Evolutionary conservation across 2,888 invertebrate species (phyloP).

Genomic region (Drosophila melanocephala): DNA sequence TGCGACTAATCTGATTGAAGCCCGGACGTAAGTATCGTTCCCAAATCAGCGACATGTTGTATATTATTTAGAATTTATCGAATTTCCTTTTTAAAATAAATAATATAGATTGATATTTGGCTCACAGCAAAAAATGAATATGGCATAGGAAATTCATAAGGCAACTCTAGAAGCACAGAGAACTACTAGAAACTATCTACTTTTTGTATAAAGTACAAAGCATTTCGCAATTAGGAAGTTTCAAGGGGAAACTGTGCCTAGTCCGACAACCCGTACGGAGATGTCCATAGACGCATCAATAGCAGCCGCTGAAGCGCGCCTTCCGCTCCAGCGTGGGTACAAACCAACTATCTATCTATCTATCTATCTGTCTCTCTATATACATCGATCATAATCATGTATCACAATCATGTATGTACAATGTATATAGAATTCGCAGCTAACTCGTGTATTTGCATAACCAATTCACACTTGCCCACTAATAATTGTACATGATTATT

Average conservation of each 20-base stretch:
- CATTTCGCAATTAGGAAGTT: slow-evolving; percentile 66
- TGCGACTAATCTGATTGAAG: slow-evolving; percentile 14
- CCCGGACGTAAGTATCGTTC: slow-evolving; percentile 35
- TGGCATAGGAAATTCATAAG: slow-evolving; percentile 13
- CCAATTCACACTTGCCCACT: slow-evolving; percentile 71
- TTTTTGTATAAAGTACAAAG: not conserved
- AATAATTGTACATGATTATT: slow-evolving; percentile 81
- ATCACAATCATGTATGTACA: slow-evolving; percentile 29
- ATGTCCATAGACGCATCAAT: slow-evolving; percentile 1
- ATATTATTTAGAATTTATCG: slow-evolving; percentile 33
- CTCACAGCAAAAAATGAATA: slow-evolving; percentile 21
- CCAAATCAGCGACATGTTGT: slow-evolving; percentile 52
- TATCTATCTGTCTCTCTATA: slow-evolving; percentile 2
- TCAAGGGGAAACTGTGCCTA: slow-evolving; percentile 59
- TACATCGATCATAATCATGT: slow-evolving; percentile 19
- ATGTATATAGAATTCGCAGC: slow-evolving; percentile 58
- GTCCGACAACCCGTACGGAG: slow-evolving; percentile 46
- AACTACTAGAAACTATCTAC: not conserved
- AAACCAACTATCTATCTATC: slow-evolving; percentile 10
- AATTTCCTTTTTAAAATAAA: slow-evolving; percentile 7
- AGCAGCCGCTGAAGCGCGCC: slow-evolving; percentile 28
- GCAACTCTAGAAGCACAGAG: slow-evolving; percentile 35
- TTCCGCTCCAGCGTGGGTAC: slow-evolving; percentile 25
- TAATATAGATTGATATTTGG: slow-evolving; percentile 11
- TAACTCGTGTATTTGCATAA: slow-evolving; percentile 58